Evolutionary conservation across 2,797 vertebrate genomes (phyloP), one percentile per base, ranked within the genome.

Genomic region (Sebastes iracundus): DNA sequence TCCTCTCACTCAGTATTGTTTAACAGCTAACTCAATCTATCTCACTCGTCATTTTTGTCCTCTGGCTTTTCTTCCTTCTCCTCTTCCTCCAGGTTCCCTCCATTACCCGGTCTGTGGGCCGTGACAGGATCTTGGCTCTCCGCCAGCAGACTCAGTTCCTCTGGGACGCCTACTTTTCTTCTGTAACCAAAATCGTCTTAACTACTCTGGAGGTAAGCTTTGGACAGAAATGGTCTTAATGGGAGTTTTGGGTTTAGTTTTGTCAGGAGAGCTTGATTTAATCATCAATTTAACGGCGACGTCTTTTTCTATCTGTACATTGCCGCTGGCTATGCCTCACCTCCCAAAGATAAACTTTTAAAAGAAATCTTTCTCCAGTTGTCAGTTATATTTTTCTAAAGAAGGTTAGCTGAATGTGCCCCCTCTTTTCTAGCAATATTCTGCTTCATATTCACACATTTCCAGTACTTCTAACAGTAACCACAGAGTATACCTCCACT

Each of bases 141-240:
- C 93, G 95, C 84, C 96, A 97, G 91, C 96, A 97, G 93, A 96
- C 95, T 18, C 96, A 96, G 92, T 96, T 97, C 94, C 95, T 96
- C 42, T 96, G 96, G 96, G 96, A 97, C 6, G 95, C 96, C 83
- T 97, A 96, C 92, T 96, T 96, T 87, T 97, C 96, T 59, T 96
- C 95, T 5, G 96, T 96, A 76, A 93, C 94, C 82, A 96, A 96
- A 91, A 96, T 96, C 83, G 95, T 96, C 92, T 93, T 92, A 91
- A 97, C 96, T 23, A 96, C 96, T 88, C 93, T 96, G 88, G 96
- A 97, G 95, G 96, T 96, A 80, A 94, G 94, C 56, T 49, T 38
- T 38, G 55, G 30, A 23, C 61, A 68, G 61, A 73, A 71, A 67
- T 14, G 38, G 35, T 70, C 59, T 80, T 84, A 75, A 87, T 83